Evolutionary conservation across 2,888 invertebrate species (phyloP).

Genomic region (Coelopa pilipes): DNA sequence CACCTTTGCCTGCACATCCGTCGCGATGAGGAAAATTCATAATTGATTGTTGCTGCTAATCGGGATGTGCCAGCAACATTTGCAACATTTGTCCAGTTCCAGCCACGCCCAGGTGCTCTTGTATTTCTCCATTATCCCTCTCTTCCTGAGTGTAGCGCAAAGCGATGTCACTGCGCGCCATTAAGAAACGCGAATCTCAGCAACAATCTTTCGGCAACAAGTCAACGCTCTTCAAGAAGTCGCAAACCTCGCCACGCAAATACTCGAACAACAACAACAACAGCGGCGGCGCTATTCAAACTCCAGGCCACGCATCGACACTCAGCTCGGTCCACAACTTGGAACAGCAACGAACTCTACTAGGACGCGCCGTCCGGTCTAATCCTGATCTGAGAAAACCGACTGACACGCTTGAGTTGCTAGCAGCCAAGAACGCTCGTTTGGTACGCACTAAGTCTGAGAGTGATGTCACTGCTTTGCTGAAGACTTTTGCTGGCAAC

Average conservation of each 20-base stretch:
- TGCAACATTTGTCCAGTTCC: background rate
- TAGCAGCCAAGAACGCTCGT: constrained; percentile 43
- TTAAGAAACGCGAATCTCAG: constrained; percentile 62
- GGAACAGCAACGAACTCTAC: constrained; percentile 50
- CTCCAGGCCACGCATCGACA: background rate
- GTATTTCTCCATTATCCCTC: background rate
- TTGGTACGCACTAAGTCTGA: constrained; percentile 63
- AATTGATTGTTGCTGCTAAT: background rate
- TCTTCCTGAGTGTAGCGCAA: background rate
- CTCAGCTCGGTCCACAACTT: constrained; percentile 32
- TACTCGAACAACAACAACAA: background rate
- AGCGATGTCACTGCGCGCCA: constrained; percentile 66
- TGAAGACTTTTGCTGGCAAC: constrained; percentile 48
- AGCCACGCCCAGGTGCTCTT: constrained; percentile 18
- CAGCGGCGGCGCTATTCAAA: background rate
- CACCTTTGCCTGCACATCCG: background rate
- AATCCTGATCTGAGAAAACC: constrained; percentile 52
- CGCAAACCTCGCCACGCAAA: constrained; percentile 35
- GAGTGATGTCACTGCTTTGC: constrained; percentile 56
- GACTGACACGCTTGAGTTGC: constrained; percentile 43
- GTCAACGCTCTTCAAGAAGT: constrained; percentile 40
- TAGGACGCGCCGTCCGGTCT: constrained; percentile 53
- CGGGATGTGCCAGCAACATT: background rate
- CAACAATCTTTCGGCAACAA: constrained; percentile 43
- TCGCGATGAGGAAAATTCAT: background rate